Evolutionary conservation across 2,113 vertebrate genomes (phyloP).

Genomic region (Plectropomus leopardus): DNA sequence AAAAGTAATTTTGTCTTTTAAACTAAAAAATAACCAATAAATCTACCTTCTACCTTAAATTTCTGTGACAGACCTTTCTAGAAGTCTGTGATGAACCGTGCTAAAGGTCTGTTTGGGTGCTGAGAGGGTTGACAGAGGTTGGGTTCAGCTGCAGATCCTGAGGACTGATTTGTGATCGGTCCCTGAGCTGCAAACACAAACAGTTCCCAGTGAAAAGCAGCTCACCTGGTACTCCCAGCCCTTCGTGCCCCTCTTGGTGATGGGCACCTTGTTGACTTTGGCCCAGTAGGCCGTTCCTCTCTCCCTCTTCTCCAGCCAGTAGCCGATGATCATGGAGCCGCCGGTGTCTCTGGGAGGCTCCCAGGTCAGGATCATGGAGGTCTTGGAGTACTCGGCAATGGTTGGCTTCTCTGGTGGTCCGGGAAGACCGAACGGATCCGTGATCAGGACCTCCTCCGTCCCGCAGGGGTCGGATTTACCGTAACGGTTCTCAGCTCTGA

Average conservation of each 20-base stretch:
- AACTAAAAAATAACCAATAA: too few species aligned
- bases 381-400: constrained; percentile 89
- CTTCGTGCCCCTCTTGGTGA: constrained; percentile 92
- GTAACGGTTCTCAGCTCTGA: constrained; percentile 94
- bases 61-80: background rate
- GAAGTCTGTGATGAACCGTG: background rate
- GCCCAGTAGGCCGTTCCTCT: constrained; percentile 93
- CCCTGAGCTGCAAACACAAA: too few species aligned
- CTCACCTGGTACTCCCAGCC: constrained; percentile 92
- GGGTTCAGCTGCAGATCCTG: too few species aligned
- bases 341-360: constrained; percentile 92
- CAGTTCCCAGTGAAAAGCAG: too few species aligned
- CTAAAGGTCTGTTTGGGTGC: too few species aligned
- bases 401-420: constrained; percentile 95
- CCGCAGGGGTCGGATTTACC: constrained; percentile 94
- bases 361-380: constrained; percentile 95
- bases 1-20: too few species aligned
- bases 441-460: constrained; percentile 92
- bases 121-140: too few species aligned
- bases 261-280: constrained; percentile 91
- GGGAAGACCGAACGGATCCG: constrained; percentile 93
- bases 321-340: constrained; percentile 93
- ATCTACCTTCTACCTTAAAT: too few species aligned
- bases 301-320: constrained; percentile 97
- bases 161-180: too few species aligned